Percentiles rank a stretch among this genome's conserved stretches.
Evolutionary conservation across 2,797 vertebrate genomes (phyloP).

Genomic region (Sebastes minor): DNA sequence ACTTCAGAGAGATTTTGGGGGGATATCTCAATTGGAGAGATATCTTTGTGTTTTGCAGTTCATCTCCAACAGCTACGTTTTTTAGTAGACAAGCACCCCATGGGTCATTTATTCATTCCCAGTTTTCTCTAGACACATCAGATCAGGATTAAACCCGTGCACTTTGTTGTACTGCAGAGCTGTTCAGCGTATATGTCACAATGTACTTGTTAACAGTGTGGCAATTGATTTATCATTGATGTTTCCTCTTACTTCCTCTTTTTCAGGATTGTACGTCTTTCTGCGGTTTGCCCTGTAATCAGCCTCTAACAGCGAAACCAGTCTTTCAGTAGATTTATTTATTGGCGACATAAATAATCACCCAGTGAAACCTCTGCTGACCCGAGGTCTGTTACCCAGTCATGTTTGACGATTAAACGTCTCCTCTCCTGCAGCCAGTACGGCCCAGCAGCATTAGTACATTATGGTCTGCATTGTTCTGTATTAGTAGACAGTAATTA

Average conservation of each 20-base stretch:
- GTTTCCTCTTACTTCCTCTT: neutral
- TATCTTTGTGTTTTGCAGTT: neutral
- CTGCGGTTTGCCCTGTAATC: conserved; percentile 11
- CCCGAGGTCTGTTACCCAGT: conserved; percentile 12
- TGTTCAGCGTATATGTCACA: neutral
- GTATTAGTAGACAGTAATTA: conserved; percentile 66
- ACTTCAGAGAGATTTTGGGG: neutral
- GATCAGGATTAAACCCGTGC: neutral
- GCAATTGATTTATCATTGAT: neutral
- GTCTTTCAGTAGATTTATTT: conserved; percentile 26
- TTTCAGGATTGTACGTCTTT: neutral
- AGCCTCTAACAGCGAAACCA: neutral
- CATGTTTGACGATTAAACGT: conserved; percentile 10
- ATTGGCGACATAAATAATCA: conserved; percentile 29
- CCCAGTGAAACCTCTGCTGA: conserved; percentile 33
- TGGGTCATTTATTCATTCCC: neutral
- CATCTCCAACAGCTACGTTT: neutral
- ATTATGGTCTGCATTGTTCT: conserved; percentile 46
- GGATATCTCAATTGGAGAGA: neutral
- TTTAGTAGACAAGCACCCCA: neutral
- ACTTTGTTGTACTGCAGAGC: neutral
- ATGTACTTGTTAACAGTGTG: neutral
- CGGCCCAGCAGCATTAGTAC: conserved; percentile 24
- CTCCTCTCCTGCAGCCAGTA: conserved; percentile 1
- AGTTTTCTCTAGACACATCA: neutral